Evolutionary conservation across 2,113 vertebrate species (phyloP).

Genomic region (Megalops atlanticus): DNA sequence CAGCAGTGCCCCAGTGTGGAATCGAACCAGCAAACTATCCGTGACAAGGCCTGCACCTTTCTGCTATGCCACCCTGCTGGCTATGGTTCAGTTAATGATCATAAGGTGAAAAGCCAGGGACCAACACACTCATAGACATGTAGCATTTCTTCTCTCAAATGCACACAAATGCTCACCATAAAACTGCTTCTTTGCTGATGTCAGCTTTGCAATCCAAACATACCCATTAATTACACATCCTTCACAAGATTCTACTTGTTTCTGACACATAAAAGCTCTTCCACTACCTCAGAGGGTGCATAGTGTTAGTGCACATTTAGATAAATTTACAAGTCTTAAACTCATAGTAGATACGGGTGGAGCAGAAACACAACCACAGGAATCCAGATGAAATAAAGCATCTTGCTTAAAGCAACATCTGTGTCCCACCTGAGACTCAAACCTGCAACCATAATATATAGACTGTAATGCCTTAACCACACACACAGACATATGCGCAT

Average conservation of each 20-base stretch:
- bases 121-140: neutral
- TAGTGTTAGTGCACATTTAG: conserved; percentile 63
- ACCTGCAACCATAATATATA: too few species aligned
- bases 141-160: neutral
- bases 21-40: too few species aligned
- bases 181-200: neutral
- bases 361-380: conserved; percentile 43
- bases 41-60: too few species aligned
- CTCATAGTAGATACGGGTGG: conserved; percentile 31
- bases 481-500: conserved; percentile 7
- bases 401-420: too few species aligned
- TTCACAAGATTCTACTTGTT: neutral
- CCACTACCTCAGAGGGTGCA: conserved; percentile 38
- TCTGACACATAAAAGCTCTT: conserved; percentile 38
- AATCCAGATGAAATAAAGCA: conserved; percentile 26
- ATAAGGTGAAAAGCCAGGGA: neutral
- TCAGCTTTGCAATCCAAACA: neutral
- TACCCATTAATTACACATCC: neutral
- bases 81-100: too few species aligned
- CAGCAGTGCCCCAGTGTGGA: too few species aligned
- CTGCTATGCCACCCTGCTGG: too few species aligned
- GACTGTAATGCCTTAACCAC: neutral
- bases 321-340: conserved; percentile 67
- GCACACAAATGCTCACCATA: neutral
- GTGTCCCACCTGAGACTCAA: too few species aligned